Evolutionary conservation across 1,140 invertebrate species (phyloP).

Genomic region (Charaxes varanes): DNA sequence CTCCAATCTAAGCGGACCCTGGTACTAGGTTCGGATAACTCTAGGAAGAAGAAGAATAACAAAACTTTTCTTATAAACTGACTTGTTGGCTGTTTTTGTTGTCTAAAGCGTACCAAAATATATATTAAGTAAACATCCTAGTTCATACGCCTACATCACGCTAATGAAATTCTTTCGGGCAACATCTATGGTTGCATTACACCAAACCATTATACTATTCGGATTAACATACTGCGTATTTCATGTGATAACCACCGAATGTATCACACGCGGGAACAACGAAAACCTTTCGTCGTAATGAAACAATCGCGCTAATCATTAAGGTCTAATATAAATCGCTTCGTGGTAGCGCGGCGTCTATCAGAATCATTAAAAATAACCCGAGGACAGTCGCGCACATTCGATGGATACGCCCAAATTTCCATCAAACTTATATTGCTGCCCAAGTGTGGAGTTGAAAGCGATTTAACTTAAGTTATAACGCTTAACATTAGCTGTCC

Average conservation of each 20-base stretch:
- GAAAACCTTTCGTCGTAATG: conserved; percentile 31
- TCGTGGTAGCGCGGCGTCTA: conserved; percentile 13
- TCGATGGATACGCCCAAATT: conserved; percentile 65
- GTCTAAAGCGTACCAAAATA: too few species aligned
- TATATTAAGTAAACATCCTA: too few species aligned
- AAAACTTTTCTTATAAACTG: too few species aligned
- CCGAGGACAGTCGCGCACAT: conserved; percentile 47
- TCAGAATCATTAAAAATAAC: conserved; percentile 47
- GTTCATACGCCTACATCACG: too few species aligned
- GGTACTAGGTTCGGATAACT: too few species aligned
- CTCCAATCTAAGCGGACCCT: too few species aligned
- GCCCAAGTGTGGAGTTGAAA: conserved; percentile 22
- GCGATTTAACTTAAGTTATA: too few species aligned
- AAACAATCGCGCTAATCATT: conserved; percentile 23
- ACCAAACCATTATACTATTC: not conserved
- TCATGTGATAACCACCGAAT: conserved; percentile 6
- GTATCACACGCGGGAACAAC: conserved; percentile 15
- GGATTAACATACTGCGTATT: not conserved
- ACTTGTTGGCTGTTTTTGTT: too few species aligned
- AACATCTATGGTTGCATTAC: too few species aligned
- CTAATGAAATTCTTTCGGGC: too few species aligned
- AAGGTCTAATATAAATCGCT: conserved; percentile 34
- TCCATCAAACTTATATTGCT: conserved; percentile 48
- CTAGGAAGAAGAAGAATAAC: too few species aligned
- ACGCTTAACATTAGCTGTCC: too few species aligned